Evolutionary conservation across 2,113 vertebrate species (phyloP).

Genomic region (Ariopsis seemanni): DNA sequence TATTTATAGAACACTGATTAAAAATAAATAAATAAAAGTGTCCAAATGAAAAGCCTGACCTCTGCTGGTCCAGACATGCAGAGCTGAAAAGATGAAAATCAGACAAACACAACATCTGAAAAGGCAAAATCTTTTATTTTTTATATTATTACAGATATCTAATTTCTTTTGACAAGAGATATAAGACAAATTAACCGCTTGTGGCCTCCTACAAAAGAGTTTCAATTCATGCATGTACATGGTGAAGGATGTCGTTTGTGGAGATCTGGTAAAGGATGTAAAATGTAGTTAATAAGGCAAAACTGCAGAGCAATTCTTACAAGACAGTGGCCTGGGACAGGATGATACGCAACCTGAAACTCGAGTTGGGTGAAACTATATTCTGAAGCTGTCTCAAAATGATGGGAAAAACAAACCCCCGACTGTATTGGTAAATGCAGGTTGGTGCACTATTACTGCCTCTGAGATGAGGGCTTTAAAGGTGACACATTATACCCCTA

Average conservation of each 20-base stretch:
- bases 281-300: neutral
- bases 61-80: constrained; percentile 19
- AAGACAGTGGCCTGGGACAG: neutral
- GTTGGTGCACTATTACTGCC: neutral
- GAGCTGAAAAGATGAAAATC: neutral
- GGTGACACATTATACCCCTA: too few relatives aligned
- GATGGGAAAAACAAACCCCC: neutral
- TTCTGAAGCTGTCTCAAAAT: neutral
- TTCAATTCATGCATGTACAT: constrained; percentile 1
- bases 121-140: neutral
- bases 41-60: constrained; percentile 36
- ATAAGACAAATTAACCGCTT: neutral
- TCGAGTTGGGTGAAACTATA: too few relatives aligned
- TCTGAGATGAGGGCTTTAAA: neutral
- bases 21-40: too few relatives aligned
- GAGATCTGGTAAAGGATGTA: neutral
- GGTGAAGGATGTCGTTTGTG: neutral
- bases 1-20: neutral
- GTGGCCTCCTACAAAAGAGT: neutral
- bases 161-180: neutral
- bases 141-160: constrained; percentile 46
- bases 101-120: neutral
- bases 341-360: too few relatives aligned
- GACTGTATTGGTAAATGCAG: neutral
- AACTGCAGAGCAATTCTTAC: neutral